Evolutionary conservation across 2,888 invertebrate genomes (phyloP), one percentile per base, ranked within the genome.

Genomic region (Lycaena phlaeas): DNA sequence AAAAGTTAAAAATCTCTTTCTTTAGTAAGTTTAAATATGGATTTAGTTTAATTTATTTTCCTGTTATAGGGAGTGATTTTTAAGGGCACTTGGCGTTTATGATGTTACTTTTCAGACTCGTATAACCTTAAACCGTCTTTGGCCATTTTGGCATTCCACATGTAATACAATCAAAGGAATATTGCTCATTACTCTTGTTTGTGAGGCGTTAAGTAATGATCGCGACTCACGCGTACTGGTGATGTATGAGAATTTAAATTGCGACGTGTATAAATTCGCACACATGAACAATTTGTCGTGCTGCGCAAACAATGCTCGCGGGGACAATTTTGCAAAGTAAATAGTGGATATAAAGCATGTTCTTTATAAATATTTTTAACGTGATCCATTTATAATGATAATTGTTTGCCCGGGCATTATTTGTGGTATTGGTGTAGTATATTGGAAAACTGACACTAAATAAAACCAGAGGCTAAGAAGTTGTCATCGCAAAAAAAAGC

Each of bases 231-330:
- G 34, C 34, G 40, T 48, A 44, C 39, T 41, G 42, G 47, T 40
- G 43, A 52, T 48, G 53, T 58, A 62, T 57, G 57, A 49, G 51
- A 53, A 60, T 59, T 56, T 52, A 56, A 65, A 62, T 54, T 51
- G 52, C 61, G 58, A 53, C 54, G 52, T 59, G 60, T 59, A 64
- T 65, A 64, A 64, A 73, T 68, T 62, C 59, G 63, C 64, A 65
- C 61, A 64, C 62, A 63, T 62, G 61, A 59, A 69, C 69, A 68
- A 72, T 75, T 73, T 73, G 72, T 73, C 66, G 63, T 53, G 50
- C 57, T 62, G 64, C 64, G 55, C 59, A 27, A 38, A 38, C 27
- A 30, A 26, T 39, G 30, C 39, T 39, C 39, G 15, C 26, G 39
- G 26, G 39, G 11, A 34, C 18, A 22, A 34, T 34, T 34, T 18